Evolutionary conservation across 1,140 invertebrate species (phyloP), one percentile per base, ranked within the genome.

Genomic region (Coptotermes formosanus): DNA sequence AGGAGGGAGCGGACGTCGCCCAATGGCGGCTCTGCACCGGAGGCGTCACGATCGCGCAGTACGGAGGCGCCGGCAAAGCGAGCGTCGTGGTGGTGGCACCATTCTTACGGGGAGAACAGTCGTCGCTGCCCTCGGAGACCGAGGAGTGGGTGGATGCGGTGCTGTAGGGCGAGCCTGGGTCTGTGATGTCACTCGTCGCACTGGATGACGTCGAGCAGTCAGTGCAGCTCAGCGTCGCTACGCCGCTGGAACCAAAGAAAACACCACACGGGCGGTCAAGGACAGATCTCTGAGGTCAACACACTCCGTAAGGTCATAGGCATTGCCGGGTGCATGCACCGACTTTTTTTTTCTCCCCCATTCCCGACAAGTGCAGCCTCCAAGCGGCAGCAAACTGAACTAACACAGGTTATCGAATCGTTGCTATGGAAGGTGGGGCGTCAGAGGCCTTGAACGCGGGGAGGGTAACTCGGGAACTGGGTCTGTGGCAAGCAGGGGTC

Each of bases 91-190:
- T 30, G 83, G 48, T 25, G 48, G 45, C 45, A 86, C 21, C 52
- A 82, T 52, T 86, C 86, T 43, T 75, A 7, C 64, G 64, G 25
- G 64, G 85, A 48, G 48, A 82, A 55, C 45, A 84, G 88, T 91
- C 91, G 89, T 92, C 91, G 87, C 91, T 91, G 87, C 86, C 82
- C n/a, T 87, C 83, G 59, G 85, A 87, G 21, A 48, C 85, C 52
- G 87, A 87, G 52, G 87, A 87, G 64, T 44, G 59, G 23, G 84
- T 82, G 48, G 87, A 86, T 82, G 91, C 90, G 48, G 94, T 94
- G 90, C 95, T 96, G 90, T 94, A 95, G 87, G 96, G 96, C 69
- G 95, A 96, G 52, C 95, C 95, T 52, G 96, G 96, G 90, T 97
- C 96, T 86, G 96, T 95, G 88, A 95, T 95, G 91, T 95, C 95